Evolutionary conservation across 2,113 vertebrate species (phyloP).

Genomic region (Origma solitaria): DNA sequence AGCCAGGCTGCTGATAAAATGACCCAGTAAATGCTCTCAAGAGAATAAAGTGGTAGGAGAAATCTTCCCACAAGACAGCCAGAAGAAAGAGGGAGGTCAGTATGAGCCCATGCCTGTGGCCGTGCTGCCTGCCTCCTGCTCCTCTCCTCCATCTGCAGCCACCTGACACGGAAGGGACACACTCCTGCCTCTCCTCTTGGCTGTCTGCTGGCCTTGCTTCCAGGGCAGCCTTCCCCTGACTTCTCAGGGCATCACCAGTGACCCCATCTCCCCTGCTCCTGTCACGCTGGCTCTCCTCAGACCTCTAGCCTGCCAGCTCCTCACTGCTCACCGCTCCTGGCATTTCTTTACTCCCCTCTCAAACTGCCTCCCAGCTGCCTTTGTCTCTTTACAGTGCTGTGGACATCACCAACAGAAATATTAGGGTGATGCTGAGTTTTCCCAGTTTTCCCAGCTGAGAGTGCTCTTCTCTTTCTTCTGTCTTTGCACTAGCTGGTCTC

Average conservation of each 20-base stretch:
- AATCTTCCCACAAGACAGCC: not conserved
- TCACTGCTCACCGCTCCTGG: not conserved
- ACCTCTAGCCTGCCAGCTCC: not conserved
- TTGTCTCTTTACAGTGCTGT: not conserved
- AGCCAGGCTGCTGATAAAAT: not conserved
- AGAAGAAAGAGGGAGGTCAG: not conserved
- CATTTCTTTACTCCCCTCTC: not conserved
- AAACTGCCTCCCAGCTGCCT: accelerated
- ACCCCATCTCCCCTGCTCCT: not conserved
- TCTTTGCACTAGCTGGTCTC: not conserved
- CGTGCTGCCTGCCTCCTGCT: not conserved
- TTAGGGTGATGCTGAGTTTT: not conserved
- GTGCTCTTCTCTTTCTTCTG: not conserved
- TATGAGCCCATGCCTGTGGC: not conserved
- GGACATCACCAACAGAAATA: not conserved
- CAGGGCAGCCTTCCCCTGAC: not conserved
- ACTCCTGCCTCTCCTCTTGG: not conserved
- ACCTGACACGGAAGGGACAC: not conserved
- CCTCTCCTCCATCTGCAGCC: not conserved
- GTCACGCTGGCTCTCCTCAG: not conserved
- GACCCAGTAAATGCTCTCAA: not conserved
- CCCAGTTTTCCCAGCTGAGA: not conserved
- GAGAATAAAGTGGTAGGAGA: not conserved
- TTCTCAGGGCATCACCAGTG: accelerated
- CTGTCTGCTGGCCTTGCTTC: not conserved